These are phyloP conservation scores for Tineola bisselliella DNA, from an alignment of 2,888 invertebrate species.

Conservation along the genomic window DNA sequence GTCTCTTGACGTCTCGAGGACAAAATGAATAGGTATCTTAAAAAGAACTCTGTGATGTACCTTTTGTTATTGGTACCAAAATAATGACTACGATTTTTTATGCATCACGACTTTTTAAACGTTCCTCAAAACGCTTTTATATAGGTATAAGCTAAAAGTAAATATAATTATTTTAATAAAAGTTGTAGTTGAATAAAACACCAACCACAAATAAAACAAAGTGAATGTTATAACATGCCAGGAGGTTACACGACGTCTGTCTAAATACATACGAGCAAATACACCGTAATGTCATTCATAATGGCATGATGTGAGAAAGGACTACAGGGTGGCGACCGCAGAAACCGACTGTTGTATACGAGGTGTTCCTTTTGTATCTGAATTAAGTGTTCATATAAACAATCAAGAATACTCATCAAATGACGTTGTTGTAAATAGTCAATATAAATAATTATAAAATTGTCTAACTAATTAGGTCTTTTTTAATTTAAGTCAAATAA, in stretches of 20 bases:
- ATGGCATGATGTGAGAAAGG: slow-evolving; percentile 23
- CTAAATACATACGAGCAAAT: slow-evolving; percentile 7
- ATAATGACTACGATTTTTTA: neutral
- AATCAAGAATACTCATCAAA: neutral
- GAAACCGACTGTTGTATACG: slow-evolving; percentile 17
- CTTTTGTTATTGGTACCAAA: slow-evolving; percentile 47
- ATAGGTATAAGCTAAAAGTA: neutral
- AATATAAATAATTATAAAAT: no score
- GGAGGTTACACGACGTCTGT: neutral
- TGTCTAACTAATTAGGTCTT: neutral
- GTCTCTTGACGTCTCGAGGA: slow-evolving; percentile 53
- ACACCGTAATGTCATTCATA: slow-evolving; percentile 15
- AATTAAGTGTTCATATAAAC: neutral
- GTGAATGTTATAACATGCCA: neutral
- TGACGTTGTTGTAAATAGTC: no score
- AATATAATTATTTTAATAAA: neutral
- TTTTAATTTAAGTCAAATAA: neutral
- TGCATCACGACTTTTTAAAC: neutral
- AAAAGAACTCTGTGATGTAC: slow-evolving; percentile 43
- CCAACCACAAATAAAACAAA: neutral
- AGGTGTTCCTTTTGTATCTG: neutral
- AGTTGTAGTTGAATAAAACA: neutral
- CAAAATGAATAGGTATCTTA: slow-evolving; percentile 55
- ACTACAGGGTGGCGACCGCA: slow-evolving; percentile 27
- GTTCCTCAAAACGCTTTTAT: neutral